Conservation (phyloP, 2,113 vertebrate genomes). For the Malurus melanocephalus region DNA sequence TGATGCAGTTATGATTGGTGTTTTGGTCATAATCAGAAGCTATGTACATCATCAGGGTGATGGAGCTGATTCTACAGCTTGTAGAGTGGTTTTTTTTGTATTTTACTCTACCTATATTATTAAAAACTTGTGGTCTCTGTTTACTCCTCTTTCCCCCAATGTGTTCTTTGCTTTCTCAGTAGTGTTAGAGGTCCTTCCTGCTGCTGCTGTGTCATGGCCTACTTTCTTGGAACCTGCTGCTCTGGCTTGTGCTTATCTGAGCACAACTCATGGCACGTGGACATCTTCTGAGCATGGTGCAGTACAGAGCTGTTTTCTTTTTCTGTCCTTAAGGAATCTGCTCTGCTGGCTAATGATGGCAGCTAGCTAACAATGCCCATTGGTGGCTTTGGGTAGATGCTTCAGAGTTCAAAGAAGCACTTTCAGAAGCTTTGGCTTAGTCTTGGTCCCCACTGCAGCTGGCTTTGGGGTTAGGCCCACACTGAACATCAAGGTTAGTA, state of each 20-base stretch:
- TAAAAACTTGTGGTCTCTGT: background rate
- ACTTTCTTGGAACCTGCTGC: slow-evolving; percentile 34
- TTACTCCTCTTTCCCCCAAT: background rate
- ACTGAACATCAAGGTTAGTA: background rate
- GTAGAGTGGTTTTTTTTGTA: background rate
- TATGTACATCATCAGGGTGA: background rate
- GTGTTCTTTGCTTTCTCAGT: background rate
- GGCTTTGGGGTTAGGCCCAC: background rate
- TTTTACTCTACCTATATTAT: background rate
- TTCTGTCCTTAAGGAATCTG: background rate
- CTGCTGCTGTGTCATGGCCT: slow-evolving; percentile 39
- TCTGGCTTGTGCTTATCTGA: slow-evolving; percentile 3
- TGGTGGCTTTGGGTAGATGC: background rate
- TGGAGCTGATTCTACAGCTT: background rate
- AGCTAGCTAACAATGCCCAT: background rate
- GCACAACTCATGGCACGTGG: background rate
- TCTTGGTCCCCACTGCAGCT: background rate
- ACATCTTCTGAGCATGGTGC: background rate
- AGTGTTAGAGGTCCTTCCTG: slow-evolving; percentile 10
- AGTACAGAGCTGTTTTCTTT: background rate
- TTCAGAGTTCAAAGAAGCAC: background rate
- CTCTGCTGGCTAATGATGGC: background rate
- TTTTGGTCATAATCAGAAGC: background rate
- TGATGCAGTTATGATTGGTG: background rate
- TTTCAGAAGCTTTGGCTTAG: background rate